A percentile compares a stretch with the other conserved stretches of the same genome.
phyloP scores from a whole-genome alignment of 2,888 invertebrate species.

The Capitulum mitella region DNA sequence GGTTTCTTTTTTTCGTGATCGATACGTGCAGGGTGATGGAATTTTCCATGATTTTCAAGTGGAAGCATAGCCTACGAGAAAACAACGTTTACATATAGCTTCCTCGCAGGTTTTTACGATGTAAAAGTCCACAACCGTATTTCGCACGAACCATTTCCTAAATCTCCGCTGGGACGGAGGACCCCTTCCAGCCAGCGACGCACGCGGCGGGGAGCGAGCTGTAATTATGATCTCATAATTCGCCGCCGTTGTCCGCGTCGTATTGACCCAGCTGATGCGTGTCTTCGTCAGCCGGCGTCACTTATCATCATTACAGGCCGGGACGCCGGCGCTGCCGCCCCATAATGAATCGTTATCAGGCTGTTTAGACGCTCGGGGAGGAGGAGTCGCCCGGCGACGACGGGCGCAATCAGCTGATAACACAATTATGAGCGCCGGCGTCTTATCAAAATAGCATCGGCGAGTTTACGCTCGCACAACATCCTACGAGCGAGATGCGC shows the following conservation, averaged over 20 bases:
- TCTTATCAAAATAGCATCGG: background rate
- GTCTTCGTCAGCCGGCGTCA: background rate
- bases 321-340: background rate
- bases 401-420: background rate
- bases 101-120: too few species aligned
- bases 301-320: background rate
- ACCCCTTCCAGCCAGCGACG: background rate
- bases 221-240: background rate
- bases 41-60: too few species aligned
- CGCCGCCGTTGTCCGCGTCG: background rate
- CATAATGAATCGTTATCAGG: background rate
- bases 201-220: background rate
- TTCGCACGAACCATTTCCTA: too few species aligned
- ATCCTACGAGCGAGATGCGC: too few species aligned
- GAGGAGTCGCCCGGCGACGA: background rate
- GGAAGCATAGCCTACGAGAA: too few species aligned
- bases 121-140: too few species aligned
- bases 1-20: too few species aligned
- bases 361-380: background rate
- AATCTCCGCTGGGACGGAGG: too few species aligned
- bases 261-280: background rate
- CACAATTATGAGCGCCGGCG: background rate
- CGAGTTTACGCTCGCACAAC: background rate
- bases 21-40: too few species aligned
- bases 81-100: too few species aligned